Conservation (phyloP, 1,140 invertebrate genomes). For the Riptortus pedestris region DNA sequence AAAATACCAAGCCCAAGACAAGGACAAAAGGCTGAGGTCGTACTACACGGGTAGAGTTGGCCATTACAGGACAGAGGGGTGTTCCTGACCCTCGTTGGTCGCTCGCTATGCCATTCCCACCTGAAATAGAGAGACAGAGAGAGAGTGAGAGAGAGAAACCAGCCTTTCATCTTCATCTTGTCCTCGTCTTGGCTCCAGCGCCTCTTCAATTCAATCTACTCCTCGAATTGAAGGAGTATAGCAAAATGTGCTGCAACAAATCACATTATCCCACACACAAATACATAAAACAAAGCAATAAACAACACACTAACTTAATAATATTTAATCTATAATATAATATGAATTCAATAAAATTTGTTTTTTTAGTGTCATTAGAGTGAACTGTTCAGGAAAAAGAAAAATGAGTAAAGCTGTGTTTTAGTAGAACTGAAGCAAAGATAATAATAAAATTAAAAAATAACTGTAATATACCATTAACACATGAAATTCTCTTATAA, state of each 20-base stretch:
- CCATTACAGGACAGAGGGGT: neutral
- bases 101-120: neutral
- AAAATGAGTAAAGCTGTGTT: neutral
- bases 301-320: neutral
- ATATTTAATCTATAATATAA: neutral
- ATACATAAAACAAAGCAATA: neutral
- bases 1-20: constrained; percentile 11
- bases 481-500: no score
- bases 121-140: constrained; percentile 9
- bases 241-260: constrained; percentile 4
- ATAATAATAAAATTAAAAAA: no score
- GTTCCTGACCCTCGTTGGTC: neutral
- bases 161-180: neutral
- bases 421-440: no score
- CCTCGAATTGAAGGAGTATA: no score
- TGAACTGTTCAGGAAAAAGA: no score
- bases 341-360: no score
- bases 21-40: constrained; percentile 7
- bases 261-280: neutral
- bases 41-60: constrained; percentile 12
- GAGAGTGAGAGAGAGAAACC: neutral
- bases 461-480: no score
- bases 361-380: no score
- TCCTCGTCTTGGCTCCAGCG: no score
- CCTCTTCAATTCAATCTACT: neutral